Conservation (phyloP, 2,113 vertebrate species). For the Syrrhaptes paradoxus region DNA sequence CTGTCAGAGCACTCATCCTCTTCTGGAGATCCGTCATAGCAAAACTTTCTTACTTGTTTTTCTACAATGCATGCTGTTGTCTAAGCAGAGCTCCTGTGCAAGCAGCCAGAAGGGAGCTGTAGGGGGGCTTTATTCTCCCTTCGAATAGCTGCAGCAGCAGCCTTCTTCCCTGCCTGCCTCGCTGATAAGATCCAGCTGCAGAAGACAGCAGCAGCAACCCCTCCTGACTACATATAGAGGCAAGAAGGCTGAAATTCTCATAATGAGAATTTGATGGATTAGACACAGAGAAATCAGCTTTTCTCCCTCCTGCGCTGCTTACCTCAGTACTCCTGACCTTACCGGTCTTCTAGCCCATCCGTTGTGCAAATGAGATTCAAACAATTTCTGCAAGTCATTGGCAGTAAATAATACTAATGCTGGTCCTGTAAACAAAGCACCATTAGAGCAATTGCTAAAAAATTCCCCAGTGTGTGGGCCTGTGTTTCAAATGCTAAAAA, state of each 20-base stretch:
- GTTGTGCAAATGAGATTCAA: slow-evolving; percentile 54
- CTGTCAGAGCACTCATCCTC: not conserved
- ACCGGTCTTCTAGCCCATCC: not conserved
- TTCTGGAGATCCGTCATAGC: not conserved
- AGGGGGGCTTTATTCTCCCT: not conserved
- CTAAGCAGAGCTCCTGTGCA: not conserved
- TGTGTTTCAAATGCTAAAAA: slow-evolving; percentile 29
- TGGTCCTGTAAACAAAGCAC: slow-evolving; percentile 27
- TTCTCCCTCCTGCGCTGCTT: not conserved
- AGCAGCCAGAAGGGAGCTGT: not conserved
- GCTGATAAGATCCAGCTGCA: not conserved
- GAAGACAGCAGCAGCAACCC: not conserved
- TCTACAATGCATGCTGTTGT: not conserved
- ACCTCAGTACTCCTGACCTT: not conserved
- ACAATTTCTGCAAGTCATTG: slow-evolving; percentile 51
- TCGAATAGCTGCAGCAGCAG: not conserved
- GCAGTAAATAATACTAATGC: slow-evolving; percentile 26
- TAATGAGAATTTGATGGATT: slow-evolving; percentile 45
- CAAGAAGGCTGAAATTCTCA: not conserved
- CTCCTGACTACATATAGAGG: not conserved
- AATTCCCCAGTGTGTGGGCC: not conserved
- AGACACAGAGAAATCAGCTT: not conserved
- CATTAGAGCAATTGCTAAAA: slow-evolving; percentile 50
- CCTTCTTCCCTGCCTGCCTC: not conserved
- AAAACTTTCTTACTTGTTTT: not conserved